Conservation (phyloP, 1,140 invertebrate genomes). For the Riptortus pedestris region DNA sequence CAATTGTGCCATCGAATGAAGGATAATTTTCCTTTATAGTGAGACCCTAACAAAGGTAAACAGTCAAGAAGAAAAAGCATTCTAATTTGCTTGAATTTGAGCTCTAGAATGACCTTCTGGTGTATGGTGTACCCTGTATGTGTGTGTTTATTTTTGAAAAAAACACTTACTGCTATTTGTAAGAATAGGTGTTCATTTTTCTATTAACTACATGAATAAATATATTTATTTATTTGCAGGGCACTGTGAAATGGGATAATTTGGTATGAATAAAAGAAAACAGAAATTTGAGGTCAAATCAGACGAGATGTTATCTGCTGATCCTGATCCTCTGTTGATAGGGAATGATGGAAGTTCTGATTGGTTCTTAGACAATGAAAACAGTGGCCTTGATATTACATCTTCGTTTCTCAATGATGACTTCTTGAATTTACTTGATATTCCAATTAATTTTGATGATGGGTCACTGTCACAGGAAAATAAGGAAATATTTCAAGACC, state of each 20-base stretch:
- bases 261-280: conserved; percentile 2
- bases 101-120: too few species aligned
- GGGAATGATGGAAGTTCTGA: neutral
- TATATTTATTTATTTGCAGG: neutral
- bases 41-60: too few species aligned
- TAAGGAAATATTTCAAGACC: conserved; percentile 12
- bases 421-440: neutral
- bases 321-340: neutral
- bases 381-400: neutral
- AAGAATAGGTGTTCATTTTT: too few species aligned
- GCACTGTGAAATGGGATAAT: neutral
- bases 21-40: too few species aligned
- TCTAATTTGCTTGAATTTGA: too few species aligned
- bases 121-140: too few species aligned
- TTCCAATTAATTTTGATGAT: neutral
- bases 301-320: neutral
- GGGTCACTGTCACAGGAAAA: neutral
- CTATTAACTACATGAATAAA: neutral
- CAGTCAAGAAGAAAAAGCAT: too few species aligned
- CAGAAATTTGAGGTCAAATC: neutral
- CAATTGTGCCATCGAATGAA: too few species aligned
- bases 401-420: neutral
- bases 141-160: too few species aligned
- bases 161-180: too few species aligned
- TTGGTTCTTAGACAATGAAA: conserved; percentile 2